Base-by-base conservation (phyloP, 2,888 invertebrate genomes). In the Brachypalpus laphriformis region DNA sequence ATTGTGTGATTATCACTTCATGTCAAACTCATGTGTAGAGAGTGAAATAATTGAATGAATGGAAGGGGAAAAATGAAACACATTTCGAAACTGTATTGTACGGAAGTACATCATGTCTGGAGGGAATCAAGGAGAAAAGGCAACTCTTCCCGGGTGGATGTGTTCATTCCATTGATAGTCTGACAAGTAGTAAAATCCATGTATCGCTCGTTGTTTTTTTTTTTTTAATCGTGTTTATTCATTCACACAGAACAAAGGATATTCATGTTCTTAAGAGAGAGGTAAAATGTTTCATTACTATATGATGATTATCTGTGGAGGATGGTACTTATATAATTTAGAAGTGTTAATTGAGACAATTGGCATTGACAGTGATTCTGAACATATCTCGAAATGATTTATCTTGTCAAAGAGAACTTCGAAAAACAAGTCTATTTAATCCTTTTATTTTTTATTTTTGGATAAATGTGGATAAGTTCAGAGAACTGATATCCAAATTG, bases 1-100 rank as follows among this genome's bases (percentile, higher is more conserved):
- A 61, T 65, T 66, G 34, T 40, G 18, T 76, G 22, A 66, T 66
- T 76, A 76, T 34, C 66, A 76, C 75, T 76, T 66, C 2, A 75
- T 47, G 57, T 76, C 75, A 66, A 57, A 66, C 18, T 11, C 66
- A 63, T 16, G 40, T 7, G 42, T 25, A n/a, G 11, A 42, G 7
- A 40, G 56, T 20, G 16, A 16, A 56, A 9, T 14, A 6, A 45
- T 34, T 22, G 37, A 56, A 28, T 2, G 9, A 18, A 54, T 51
- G 51, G 25, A 28, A 14, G 16, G 16, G 14, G 2, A 25, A 3
- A 42, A 40, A 28, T 11, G 9, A 11, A 11, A 37, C 3, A 18
- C 4, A 14, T 14, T 54, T 40, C 3, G n/a, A 57, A 37, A 59
- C 20, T 37, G 37, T 28, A 51, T 51, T 14, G 51, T 25, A 22